Percentiles rank a stretch among this genome's conserved stretches.
phyloP scores from a whole-genome alignment of 2,113 vertebrate genomes.

The Lucifuga dentata region DNA sequence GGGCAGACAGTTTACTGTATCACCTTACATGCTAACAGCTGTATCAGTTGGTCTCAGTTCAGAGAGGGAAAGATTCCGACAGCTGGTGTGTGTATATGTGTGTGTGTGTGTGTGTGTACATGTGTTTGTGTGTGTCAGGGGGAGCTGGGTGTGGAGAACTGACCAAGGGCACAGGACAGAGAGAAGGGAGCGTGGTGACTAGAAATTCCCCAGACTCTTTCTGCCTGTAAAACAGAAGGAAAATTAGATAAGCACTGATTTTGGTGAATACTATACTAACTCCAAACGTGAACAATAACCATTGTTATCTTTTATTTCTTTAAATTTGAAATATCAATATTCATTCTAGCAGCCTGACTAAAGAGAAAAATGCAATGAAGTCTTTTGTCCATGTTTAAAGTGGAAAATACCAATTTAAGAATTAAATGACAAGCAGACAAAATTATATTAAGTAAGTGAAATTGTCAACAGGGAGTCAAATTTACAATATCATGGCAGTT shows the following conservation, averaged over 20 bases:
- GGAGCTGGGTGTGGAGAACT: slow-evolving; percentile 66
- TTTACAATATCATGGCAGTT: no score
- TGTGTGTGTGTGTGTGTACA: slow-evolving; percentile 68
- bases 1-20: slow-evolving; percentile 47
- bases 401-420: not conserved
- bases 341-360: not conserved
- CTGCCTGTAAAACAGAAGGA: slow-evolving; percentile 55
- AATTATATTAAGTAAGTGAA: no score
- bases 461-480: no score
- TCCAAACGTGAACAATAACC: no score
- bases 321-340: not conserved
- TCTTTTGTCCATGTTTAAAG: not conserved
- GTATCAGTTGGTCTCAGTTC: slow-evolving; percentile 86
- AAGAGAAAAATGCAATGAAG: not conserved
- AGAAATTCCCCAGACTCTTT: slow-evolving; percentile 59
- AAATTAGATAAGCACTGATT: no score
- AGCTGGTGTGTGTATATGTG: slow-evolving; percentile 71
- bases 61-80: slow-evolving; percentile 86
- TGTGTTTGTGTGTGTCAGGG: slow-evolving; percentile 35
- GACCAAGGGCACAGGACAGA: slow-evolving; percentile 76
- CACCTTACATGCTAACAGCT: slow-evolving; percentile 78
- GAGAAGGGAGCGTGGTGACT: slow-evolving; percentile 29
- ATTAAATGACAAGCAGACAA: not conserved
- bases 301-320: no score
- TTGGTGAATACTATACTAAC: no score